Evolutionary conservation across 2,113 vertebrate genomes (phyloP), one percentile per base, ranked within the genome.

Genomic region (Crotalus viridis): DNA sequence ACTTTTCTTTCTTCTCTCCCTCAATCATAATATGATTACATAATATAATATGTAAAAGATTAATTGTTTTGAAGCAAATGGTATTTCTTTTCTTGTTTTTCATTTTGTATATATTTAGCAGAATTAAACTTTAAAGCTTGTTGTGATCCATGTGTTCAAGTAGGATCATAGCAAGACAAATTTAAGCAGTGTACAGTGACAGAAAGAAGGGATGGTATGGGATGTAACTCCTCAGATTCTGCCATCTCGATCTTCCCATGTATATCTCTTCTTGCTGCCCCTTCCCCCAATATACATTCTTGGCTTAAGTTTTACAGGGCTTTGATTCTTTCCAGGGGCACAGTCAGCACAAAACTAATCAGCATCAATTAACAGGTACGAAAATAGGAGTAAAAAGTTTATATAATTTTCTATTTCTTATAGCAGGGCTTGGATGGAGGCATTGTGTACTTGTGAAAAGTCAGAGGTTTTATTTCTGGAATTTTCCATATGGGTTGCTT

Each of bases 251-350:
- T 28, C 52, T 9, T 94, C 52, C 21, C 94, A n/a, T 92, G 89
- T 59, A 10, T 92, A 92, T 56, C 46, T 52, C 56, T 88, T 74
- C 59, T 74, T 61, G 54, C 33, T 94, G 96, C 92, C 93, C 95
- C 97, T 81, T 43, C 33, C 89, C 96, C 95, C 90, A 91, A 94
- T 96, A 85, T 94, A 89, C 91, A 95, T 33, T 95, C 97, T 95
- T 96, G 96, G 94, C 93, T 96, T 96, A 95, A 95, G 93, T 94
- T 96, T 97, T 96, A 95, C 96, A 97, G 97, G 95, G 94, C 48
- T 96, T 1, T 0, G 26, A 93, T 97, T 93, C 81, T 96, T 96
- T 95, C 96, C 89, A 88, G 96, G 97, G 96, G 93, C 93, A 95
- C 96, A 96, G 55, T 95, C 95, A 96, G 95, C 93, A 92, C 94